Percentiles rank a stretch among this genome's conserved stretches.
Evolutionary conservation across 2,888 invertebrate species (phyloP).

Genomic region (Nymphalis polychloros): DNA sequence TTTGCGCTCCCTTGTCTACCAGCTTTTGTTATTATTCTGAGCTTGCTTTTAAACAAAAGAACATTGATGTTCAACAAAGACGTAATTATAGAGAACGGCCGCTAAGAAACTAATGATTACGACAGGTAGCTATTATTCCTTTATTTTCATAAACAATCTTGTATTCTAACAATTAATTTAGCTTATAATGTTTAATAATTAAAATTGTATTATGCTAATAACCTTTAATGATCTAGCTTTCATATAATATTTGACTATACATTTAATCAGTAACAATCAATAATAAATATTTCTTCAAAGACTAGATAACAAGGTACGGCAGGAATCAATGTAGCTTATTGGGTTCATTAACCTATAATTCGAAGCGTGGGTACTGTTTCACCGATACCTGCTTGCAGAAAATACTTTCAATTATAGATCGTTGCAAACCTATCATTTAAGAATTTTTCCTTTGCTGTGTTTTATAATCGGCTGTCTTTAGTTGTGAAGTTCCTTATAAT

Average conservation of each 20-base stretch:
- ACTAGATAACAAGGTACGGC: constrained; percentile 22
- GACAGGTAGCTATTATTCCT: constrained; percentile 47
- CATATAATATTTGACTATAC: too few species aligned
- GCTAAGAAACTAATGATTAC: constrained; percentile 58
- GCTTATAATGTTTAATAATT: neutral
- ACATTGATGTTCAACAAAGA: constrained; percentile 67
- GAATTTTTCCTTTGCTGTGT: constrained; percentile 46
- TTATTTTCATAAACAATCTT: constrained; percentile 19
- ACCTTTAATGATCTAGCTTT: too few species aligned
- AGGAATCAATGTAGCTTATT: constrained; percentile 49
- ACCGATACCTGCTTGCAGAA: constrained; percentile 49
- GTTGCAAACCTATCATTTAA: constrained; percentile 58
- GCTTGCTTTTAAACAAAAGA: constrained; percentile 70
- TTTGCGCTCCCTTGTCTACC: constrained; percentile 64
- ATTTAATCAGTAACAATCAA: too few species aligned
- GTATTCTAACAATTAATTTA: neutral
- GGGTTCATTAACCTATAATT: constrained; percentile 59
- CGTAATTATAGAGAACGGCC: constrained; percentile 64
- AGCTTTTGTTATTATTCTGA: constrained; percentile 69
- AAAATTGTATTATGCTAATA: too few species aligned
- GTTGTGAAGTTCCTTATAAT: constrained; percentile 25
- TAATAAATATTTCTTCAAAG: constrained; percentile 13
- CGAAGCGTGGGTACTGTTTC: constrained; percentile 54
- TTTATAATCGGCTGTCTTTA: constrained; percentile 32
- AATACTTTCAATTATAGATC: constrained; percentile 58